These are phyloP conservation scores for Chamaea fasciata DNA, from an alignment of 2,113 vertebrate genomes.

Conservation along the genomic window DNA sequence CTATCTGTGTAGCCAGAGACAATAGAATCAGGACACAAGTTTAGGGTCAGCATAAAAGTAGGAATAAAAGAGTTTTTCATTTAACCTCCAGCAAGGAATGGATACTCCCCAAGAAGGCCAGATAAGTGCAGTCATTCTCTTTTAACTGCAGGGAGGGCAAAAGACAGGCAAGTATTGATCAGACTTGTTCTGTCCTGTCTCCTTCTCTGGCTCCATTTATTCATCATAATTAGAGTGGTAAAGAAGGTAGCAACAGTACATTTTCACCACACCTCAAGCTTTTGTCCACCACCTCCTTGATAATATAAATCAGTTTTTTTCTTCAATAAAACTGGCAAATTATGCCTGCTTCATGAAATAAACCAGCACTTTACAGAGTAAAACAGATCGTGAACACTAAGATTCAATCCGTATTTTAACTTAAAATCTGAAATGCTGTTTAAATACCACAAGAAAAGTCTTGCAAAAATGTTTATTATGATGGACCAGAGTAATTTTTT, in stretches of 20 bases:
- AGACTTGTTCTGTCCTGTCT: neutral
- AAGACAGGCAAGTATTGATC: slow-evolving; percentile 1
- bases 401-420: neutral
- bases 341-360: neutral
- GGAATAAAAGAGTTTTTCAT: slow-evolving; percentile 5
- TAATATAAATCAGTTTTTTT: neutral
- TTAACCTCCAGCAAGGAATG: slow-evolving; percentile 33
- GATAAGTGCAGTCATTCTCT: neutral
- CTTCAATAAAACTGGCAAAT: neutral
- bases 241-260: neutral
- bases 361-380: neutral
- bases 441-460: neutral
- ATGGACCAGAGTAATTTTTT: neutral
- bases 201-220: neutral
- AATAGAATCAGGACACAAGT: neutral
- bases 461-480: neutral
- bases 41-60: slow-evolving; percentile 42
- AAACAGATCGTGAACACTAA: neutral
- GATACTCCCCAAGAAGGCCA: neutral
- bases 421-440: neutral
- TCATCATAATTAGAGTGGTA: neutral
- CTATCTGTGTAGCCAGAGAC: neutral
- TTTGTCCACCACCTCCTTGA: neutral
- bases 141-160: neutral
- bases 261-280: neutral